These are phyloP conservation scores for Drosophila mercatorum DNA, from an alignment of 2,888 invertebrate genomes.

Conservation along the genomic window DNA sequence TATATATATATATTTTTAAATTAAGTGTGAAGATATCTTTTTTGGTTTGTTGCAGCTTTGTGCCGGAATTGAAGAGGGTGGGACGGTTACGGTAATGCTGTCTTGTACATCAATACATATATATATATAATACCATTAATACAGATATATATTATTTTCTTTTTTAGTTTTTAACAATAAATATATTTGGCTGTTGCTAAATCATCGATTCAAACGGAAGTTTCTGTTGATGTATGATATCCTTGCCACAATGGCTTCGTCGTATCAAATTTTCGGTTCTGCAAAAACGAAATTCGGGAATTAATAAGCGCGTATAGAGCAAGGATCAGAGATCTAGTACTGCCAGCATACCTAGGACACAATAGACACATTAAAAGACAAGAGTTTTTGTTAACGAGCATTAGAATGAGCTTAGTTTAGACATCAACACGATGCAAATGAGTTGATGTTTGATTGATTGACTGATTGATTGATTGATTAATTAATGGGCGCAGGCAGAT, in stretches of 20 bases:
- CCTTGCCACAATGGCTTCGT: constrained; percentile 82
- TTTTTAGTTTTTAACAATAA: constrained; percentile 28
- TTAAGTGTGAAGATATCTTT: constrained; percentile 2
- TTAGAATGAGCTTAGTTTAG: constrained; percentile 33
- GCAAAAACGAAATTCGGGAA: constrained; percentile 60
- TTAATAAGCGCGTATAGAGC: constrained; percentile 32
- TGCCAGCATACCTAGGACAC: constrained; percentile 28
- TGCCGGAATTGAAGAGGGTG: constrained; percentile 27
- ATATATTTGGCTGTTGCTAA: constrained; percentile 32
- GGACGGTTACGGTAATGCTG: constrained; percentile 48
- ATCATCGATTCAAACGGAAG: constrained; percentile 82
- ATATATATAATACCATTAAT: constrained; percentile 40
- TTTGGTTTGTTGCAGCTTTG: constrained; percentile 29
- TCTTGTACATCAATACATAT: constrained; percentile 52
- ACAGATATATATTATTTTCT: constrained; percentile 37
- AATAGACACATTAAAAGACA: constrained; percentile 48
- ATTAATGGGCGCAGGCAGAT: constrained; percentile 58
- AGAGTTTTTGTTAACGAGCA: constrained; percentile 31
- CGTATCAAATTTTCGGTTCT: constrained; percentile 82
- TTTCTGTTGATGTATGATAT: constrained; percentile 82
- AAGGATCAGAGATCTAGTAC: constrained; percentile 8
- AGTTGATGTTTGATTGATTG: constrained; percentile 31
- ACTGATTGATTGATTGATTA: constrained; percentile 34
- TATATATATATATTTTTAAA: constrained; percentile 11
- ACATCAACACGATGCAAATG: constrained; percentile 63